phyloP scores from a whole-genome alignment of 1,140 invertebrate genomes.

The Leptinotarsa texana region DNA sequence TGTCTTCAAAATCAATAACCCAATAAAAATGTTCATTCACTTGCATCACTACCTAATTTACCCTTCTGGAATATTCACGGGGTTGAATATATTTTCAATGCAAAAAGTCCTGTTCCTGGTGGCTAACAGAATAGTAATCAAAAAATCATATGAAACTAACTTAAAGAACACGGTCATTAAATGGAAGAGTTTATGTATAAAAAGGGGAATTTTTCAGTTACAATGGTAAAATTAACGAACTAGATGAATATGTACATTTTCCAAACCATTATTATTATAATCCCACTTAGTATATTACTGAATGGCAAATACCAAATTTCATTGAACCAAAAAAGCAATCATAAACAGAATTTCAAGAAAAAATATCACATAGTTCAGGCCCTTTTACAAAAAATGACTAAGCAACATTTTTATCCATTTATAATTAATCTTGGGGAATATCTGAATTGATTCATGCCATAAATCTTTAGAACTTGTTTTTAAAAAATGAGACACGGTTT shows the following conservation, averaged over 20 bases:
- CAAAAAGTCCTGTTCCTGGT: background rate
- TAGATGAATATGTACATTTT: conserved; percentile 27
- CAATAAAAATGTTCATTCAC: too few species aligned
- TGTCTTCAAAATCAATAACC: too few species aligned
- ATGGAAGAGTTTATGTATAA: conserved; percentile 1
- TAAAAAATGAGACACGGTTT: too few species aligned
- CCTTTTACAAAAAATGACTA: too few species aligned
- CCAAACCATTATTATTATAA: background rate
- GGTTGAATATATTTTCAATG: background rate
- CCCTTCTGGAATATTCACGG: too few species aligned
- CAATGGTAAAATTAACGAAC: conserved; percentile 22
- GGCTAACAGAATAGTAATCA: background rate
- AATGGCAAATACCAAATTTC: conserved; percentile 19
- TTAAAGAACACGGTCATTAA: background rate
- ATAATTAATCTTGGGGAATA: too few species aligned
- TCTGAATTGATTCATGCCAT: too few species aligned
- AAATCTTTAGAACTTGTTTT: too few species aligned
- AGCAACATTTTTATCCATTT: too few species aligned
- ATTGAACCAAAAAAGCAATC: background rate
- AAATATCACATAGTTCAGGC: too few species aligned
- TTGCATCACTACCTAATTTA: too few species aligned
- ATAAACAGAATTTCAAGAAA: too few species aligned
- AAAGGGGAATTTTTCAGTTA: conserved; percentile 17
- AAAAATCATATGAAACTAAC: background rate
- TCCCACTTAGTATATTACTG: conserved; percentile 15